phyloP scores from a whole-genome alignment of 2,113 vertebrate species.

The Brachypodius melanocephalos region DNA sequence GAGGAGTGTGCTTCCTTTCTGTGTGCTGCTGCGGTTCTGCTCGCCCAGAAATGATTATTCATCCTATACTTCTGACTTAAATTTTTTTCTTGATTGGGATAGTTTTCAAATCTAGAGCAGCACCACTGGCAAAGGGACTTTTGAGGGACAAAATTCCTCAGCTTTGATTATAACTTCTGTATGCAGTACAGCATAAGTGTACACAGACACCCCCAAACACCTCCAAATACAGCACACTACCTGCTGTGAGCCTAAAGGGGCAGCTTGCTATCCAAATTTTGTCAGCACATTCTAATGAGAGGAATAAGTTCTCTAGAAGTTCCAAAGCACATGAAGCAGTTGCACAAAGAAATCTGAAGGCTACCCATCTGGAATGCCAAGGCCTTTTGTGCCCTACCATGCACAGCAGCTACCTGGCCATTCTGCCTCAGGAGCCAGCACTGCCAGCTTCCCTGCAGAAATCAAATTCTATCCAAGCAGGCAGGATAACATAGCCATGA shows the following conservation, averaged over 20 bases:
- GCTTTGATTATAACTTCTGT: neutral
- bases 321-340: neutral
- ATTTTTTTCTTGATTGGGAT: neutral
- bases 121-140: neutral
- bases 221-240: neutral
- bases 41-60: neutral
- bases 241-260: neutral
- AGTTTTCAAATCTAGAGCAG: neutral
- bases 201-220: neutral
- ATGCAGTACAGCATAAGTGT: neutral
- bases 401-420: neutral
- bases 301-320: neutral
- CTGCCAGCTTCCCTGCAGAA: neutral
- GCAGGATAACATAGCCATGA: neutral
- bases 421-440: neutral
- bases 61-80: neutral
- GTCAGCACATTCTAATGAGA: neutral
- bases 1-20: neutral
- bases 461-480: neutral
- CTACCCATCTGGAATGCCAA: neutral
- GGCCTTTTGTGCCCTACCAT: neutral
- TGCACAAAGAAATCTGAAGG: neutral
- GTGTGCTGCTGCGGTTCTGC: neutral
- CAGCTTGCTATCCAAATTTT: neutral
- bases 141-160: neutral